Evolutionary conservation across 1,140 invertebrate genomes (phyloP), one percentile per base, ranked within the genome.

Genomic region (Cyclargus thomasi): DNA sequence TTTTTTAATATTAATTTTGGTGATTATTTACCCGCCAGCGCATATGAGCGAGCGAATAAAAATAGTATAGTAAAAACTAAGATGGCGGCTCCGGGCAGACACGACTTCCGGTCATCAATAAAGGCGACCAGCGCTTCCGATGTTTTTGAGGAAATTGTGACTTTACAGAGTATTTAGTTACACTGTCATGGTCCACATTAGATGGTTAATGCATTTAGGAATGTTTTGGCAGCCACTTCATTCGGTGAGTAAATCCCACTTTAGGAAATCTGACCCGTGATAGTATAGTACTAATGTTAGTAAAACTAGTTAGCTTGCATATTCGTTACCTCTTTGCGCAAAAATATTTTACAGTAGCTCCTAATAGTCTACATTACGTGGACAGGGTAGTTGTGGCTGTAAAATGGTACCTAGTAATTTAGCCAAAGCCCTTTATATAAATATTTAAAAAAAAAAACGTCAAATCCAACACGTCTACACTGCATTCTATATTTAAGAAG

Each of bases 61-160:
- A 16, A 29, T 29, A 65, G 65, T 62, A 64, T 59, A 70, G 62
- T 67, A 55, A 71, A 59, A 62, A 53, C 35, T 14, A 53, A 67
- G 53, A 71, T 72, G 70, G 68, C 70, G 62, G 64, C 53, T 59
- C 66, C 23, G 20, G 67, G 53, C 67, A 69, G 67, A 59, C 68
- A 64, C 64, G 65, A 72, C 74, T 73, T 76, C 73, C 74, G 77
- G 77, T 75, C 77, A 79, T 76, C 77, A 74, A 75, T 76, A 76
- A 72, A 68, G 67, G 53, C 69, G 70, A 53, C 67, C 66, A 62
- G 23, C 22, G 64, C 17, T 70, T 70, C 63, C 66, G 63, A 35
- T 22, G 63, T 39, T 14, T 23, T 57, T 57, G 17, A 67, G 63
- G 66, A 68, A 68, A 70, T 70, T 65, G 63, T 59, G 29, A 47